Conservation (phyloP, 2,888 invertebrate species). For the Pegoplata infirma region DNA sequence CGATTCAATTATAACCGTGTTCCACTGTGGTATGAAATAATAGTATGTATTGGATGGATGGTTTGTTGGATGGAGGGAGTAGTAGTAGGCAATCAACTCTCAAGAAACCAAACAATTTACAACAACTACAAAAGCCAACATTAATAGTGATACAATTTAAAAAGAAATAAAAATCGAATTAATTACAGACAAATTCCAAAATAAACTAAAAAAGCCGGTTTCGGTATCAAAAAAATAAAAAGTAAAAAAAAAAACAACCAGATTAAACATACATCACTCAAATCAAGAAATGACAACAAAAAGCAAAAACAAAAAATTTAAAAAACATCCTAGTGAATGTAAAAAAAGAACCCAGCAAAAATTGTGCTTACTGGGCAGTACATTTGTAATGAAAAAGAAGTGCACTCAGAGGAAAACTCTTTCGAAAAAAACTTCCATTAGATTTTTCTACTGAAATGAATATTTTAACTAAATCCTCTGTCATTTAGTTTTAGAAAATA, state of each 20-base stretch:
- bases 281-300: background rate
- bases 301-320: background rate
- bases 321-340: conserved; percentile 3
- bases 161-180: conserved; percentile 33
- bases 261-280: background rate
- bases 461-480: too few species aligned
- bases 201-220: background rate
- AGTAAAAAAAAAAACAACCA: conserved; percentile 10
- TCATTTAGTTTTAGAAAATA: too few species aligned
- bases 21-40: conserved; percentile 25
- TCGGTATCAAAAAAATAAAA: background rate
- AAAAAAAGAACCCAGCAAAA: too few species aligned
- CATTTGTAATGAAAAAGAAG: too few species aligned
- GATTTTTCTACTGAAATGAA: too few species aligned
- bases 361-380: too few species aligned
- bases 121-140: conserved; percentile 2
- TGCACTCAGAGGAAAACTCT: too few species aligned
- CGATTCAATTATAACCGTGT: too few species aligned
- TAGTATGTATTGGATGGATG: background rate
- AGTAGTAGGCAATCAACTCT: conserved; percentile 23
- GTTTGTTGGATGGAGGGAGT: too few species aligned
- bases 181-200: conserved; percentile 17
- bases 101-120: conserved; percentile 1
- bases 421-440: too few species aligned
- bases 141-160: conserved; percentile 20